Evolutionary conservation across 2,797 vertebrate genomes (phyloP).

Genomic region (Brachymystax lenok): DNA sequence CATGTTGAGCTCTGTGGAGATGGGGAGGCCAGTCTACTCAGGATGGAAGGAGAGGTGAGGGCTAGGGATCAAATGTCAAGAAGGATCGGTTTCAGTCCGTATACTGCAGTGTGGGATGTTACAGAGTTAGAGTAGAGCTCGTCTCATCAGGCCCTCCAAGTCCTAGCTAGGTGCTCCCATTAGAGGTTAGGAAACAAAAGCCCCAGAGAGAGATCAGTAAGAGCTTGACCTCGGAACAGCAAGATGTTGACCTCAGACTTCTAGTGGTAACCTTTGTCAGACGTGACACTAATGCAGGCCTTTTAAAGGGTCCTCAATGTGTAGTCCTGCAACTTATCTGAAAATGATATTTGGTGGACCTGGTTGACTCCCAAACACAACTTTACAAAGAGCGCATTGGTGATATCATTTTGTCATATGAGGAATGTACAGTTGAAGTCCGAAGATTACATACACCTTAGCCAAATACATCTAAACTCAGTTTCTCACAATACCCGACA

Average conservation of each 20-base stretch:
- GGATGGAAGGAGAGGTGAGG: background rate
- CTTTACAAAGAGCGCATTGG: slow-evolving; percentile 20
- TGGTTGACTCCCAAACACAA: slow-evolving; percentile 25
- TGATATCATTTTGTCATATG: slow-evolving; percentile 28
- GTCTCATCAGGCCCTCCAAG: background rate
- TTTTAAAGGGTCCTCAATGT: slow-evolving; percentile 39
- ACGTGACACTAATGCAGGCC: slow-evolving; percentile 37
- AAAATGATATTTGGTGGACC: slow-evolving; percentile 28
- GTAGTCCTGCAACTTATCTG: slow-evolving; percentile 40
- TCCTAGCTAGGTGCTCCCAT: background rate
- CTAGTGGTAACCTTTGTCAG: slow-evolving; percentile 29
- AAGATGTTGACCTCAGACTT: slow-evolving; percentile 26
- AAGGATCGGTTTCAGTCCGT: slow-evolving; percentile 8
- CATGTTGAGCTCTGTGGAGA: background rate
- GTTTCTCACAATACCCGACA: too few relatives aligned
- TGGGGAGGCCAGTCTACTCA: too few relatives aligned
- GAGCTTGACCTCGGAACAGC: slow-evolving; percentile 29
- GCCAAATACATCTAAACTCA: too few relatives aligned
- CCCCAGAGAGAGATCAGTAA: slow-evolving; percentile 11
- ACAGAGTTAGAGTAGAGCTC: background rate
- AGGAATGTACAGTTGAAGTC: background rate
- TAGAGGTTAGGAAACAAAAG: background rate
- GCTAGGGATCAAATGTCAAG: background rate
- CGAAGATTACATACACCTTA: too few relatives aligned
- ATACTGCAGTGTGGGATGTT: background rate